phyloP scores from a whole-genome alignment of 1,140 invertebrate genomes.

The Hyphantria cunea region DNA sequence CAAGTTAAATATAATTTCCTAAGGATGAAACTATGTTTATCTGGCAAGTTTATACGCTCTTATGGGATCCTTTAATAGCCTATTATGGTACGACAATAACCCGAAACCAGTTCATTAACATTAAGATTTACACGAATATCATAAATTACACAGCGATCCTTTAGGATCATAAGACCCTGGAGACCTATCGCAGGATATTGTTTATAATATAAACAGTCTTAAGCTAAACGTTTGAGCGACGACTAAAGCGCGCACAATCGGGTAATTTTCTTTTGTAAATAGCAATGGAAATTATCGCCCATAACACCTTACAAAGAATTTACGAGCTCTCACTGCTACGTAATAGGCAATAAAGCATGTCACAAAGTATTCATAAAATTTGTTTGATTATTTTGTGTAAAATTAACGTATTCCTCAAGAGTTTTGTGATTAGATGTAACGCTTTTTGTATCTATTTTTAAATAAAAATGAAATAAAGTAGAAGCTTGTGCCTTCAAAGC shows the following conservation, averaged over 20 bases:
- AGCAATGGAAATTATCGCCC: conserved; percentile 43
- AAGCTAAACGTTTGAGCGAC: conserved; percentile 6
- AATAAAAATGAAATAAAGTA: too few relatives aligned
- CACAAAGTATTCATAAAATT: conserved; percentile 38
- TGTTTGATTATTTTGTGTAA: conserved; percentile 33
- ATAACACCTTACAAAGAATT: conserved; percentile 41
- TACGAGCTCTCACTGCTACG: conserved; percentile 34
- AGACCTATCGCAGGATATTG: neutral
- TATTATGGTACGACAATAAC: neutral
- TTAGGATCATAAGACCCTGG: neutral
- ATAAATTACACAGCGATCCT: neutral
- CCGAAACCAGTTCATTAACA: neutral
- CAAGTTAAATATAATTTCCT: too few relatives aligned
- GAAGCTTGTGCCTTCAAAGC: too few relatives aligned
- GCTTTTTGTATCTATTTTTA: too few relatives aligned
- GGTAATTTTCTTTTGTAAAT: conserved; percentile 37
- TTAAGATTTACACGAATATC: neutral
- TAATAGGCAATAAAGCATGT: conserved; percentile 42
- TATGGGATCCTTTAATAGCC: neutral
- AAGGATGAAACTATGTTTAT: neutral
- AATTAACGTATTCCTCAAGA: conserved; percentile 20
- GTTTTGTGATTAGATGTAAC: too few relatives aligned
- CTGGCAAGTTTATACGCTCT: neutral
- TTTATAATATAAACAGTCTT: conserved; percentile 6
- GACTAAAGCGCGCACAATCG: conserved; percentile 25